Conservation (phyloP, 2,797 vertebrate genomes). For the Catamblyrhynchus diadema region DNA sequence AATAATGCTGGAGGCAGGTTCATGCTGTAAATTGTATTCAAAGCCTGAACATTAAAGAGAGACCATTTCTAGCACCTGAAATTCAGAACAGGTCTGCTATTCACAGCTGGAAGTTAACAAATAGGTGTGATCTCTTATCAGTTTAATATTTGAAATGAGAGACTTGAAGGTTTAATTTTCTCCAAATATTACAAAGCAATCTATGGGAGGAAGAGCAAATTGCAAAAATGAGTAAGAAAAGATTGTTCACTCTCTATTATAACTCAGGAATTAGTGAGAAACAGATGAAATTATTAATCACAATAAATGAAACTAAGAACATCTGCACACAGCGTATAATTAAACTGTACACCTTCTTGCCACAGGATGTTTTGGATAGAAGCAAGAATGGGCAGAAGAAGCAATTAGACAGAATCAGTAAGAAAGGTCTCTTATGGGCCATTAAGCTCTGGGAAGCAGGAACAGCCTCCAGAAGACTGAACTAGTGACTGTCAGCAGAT, state of each 20-base stretch:
- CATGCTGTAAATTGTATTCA: conserved; percentile 13
- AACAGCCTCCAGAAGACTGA: neutral
- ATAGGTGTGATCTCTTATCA: neutral
- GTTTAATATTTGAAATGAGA: neutral
- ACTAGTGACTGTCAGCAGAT: neutral
- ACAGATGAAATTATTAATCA: neutral
- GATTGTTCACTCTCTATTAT: neutral
- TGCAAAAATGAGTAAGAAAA: neutral
- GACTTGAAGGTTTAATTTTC: neutral
- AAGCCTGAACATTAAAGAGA: neutral
- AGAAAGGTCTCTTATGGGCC: neutral
- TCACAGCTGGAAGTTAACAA: neutral
- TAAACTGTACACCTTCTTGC: neutral
- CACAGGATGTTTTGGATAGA: neutral
- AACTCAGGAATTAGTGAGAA: neutral
- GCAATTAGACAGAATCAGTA: neutral
- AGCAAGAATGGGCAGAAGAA: neutral
- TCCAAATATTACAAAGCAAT: neutral
- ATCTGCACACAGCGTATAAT: neutral
- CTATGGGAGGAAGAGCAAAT: neutral
- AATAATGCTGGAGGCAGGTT: neutral
- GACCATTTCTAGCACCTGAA: neutral
- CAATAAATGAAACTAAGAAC: neutral
- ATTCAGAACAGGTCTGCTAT: neutral
- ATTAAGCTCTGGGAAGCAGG: neutral